A percentile compares a stretch with the other conserved stretches of the same genome.
Conservation (phyloP, 2,113 vertebrate genomes). For the Amphilophus citrinellus region DNA sequence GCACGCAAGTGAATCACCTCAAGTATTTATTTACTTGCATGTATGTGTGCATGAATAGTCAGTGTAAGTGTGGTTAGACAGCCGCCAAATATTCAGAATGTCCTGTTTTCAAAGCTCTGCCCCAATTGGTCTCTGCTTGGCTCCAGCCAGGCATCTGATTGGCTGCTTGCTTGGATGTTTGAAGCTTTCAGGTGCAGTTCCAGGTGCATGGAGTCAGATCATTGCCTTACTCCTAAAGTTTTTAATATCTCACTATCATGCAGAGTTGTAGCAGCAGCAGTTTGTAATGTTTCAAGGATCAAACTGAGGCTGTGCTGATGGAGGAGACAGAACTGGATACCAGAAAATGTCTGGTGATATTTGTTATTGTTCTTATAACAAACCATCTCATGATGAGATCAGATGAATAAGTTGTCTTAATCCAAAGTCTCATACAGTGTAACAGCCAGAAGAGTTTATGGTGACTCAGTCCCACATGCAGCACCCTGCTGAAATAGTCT, state of each 20-base stretch:
- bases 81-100: not conserved
- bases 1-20: not conserved
- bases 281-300: not conserved
- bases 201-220: not conserved
- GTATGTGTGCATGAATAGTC: not conserved
- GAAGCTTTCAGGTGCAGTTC: not conserved
- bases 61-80: not conserved
- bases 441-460: not conserved
- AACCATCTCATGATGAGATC: not conserved
- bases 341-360: not conserved
- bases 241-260: not conserved
- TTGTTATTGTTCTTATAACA: not conserved
- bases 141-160: not conserved
- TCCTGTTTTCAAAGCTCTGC: not conserved
- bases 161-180: not conserved
- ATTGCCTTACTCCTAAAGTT: not conserved
- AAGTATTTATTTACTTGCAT: not conserved
- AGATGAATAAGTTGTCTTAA: not conserved
- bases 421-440: not conserved
- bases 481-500: not conserved
- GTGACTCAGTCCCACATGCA: too few relatives aligned
- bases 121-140: not conserved
- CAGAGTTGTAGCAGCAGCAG: not conserved
- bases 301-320: not conserved
- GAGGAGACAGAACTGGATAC: not conserved